phyloP scores from a whole-genome alignment of 1,140 invertebrate species.

The Octopus sinensis region DNA sequence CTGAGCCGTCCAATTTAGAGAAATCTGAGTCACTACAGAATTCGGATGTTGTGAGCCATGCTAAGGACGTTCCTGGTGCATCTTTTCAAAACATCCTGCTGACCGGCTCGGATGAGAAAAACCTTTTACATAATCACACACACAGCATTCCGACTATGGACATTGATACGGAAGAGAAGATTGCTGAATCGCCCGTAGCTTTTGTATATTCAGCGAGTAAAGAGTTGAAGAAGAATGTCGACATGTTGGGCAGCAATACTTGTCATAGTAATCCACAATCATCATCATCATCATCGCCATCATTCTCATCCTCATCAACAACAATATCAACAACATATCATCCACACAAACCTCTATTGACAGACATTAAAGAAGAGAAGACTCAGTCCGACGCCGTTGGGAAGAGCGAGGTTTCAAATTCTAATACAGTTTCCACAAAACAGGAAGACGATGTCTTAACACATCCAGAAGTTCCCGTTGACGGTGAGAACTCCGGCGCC shows the following conservation, averaged over 20 bases:
- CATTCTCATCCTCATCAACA: no score
- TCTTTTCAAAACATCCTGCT: background rate
- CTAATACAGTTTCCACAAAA: background rate
- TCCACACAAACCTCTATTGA: background rate
- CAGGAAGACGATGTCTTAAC: background rate
- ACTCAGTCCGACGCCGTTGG: background rate
- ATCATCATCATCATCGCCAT: background rate
- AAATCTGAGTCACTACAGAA: background rate
- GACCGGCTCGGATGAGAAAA: background rate
- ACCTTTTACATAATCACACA: slow-evolving; percentile 13
- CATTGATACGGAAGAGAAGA: background rate
- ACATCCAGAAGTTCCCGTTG: background rate
- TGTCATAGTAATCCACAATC: background rate
- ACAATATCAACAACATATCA: background rate
- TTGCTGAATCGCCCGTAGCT: slow-evolving; percentile 1
- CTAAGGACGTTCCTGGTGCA: background rate
- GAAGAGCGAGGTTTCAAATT: background rate
- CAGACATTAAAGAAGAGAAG: background rate
- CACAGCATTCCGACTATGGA: background rate
- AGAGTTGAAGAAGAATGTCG: background rate
- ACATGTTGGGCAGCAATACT: background rate
- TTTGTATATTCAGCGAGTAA: background rate
- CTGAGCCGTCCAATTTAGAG: slow-evolving; percentile 11
- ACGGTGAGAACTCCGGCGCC: background rate
- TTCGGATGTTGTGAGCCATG: background rate